Evolutionary conservation across 2,888 invertebrate genomes (phyloP).

Genomic region (Drosophila lutescens): DNA sequence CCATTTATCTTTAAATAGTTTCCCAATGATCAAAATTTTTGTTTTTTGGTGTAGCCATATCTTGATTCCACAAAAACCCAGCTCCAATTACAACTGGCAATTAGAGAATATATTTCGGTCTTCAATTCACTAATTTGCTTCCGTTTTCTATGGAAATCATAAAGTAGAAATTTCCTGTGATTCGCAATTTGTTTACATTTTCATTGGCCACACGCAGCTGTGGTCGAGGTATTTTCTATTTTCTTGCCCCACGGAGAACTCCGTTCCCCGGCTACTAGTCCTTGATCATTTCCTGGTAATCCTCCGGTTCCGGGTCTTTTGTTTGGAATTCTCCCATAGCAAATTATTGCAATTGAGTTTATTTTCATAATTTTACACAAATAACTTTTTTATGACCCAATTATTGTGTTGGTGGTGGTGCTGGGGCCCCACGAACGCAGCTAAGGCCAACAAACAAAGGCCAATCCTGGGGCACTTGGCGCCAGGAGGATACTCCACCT

Average conservation of each 20-base stretch:
- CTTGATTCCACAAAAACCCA: too few species aligned
- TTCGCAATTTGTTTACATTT: constrained; percentile 22
- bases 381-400: constrained; percentile 79
- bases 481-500: constrained; percentile 23
- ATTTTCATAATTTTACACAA: constrained; percentile 78
- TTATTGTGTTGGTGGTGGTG: constrained; percentile 38
- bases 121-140: constrained; percentile 4
- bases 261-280: constrained; percentile 2
- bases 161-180: constrained; percentile 26
- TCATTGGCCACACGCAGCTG: constrained; percentile 19
- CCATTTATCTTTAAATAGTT: too few species aligned
- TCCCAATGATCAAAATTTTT: too few species aligned
- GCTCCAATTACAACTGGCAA: constrained; percentile 1
- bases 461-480: constrained; percentile 18
- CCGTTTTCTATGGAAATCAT: constrained; percentile 12
- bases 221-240: constrained; percentile 1
- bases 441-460: constrained; percentile 41
- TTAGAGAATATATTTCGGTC: neutral
- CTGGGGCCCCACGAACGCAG: neutral
- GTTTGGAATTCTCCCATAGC: constrained; percentile 47
- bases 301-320: constrained; percentile 38
- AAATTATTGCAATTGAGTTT: constrained; percentile 79
- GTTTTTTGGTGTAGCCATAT: too few species aligned
- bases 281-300: constrained; percentile 62
- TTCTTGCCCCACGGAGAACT: constrained; percentile 2